A percentile compares a stretch with the other conserved stretches of the same genome.
These are phyloP conservation scores for Scolopax rusticola DNA, from an alignment of 2,797 vertebrate species.

Conservation along the genomic window DNA sequence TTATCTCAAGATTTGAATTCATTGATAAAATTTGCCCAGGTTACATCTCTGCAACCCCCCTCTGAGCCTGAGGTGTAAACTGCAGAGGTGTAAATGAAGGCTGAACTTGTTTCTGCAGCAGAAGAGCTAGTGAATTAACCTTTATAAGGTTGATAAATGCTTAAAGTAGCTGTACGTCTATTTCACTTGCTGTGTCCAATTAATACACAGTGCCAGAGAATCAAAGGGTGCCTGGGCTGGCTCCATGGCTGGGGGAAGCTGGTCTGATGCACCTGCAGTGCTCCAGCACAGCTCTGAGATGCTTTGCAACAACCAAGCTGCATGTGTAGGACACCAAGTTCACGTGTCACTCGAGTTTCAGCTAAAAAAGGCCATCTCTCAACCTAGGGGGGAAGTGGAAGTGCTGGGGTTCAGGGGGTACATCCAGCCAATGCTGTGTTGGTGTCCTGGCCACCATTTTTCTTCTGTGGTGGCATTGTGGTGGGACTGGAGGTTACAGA, in stretches of 20 bases:
- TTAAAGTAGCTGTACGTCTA: not conserved
- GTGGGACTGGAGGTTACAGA: not conserved
- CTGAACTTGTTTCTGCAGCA: not conserved
- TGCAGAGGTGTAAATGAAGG: not conserved
- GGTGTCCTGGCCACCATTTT: not conserved
- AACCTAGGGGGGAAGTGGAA: not conserved
- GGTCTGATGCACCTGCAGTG: not conserved
- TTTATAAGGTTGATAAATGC: not conserved
- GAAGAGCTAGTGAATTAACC: not conserved
- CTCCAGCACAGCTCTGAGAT: not conserved
- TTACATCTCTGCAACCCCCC: not conserved
- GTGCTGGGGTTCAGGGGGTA: not conserved
- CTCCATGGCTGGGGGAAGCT: not conserved
- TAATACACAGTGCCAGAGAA: not conserved
- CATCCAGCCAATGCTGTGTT: not conserved
- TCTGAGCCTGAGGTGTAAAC: rapidly evolving
- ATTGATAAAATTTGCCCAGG: conserved; percentile 46
- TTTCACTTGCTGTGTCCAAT: not conserved
- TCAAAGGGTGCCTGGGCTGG: not conserved
- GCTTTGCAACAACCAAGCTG: not conserved
- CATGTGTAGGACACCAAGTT: rapidly evolving
- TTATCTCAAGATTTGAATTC: conserved; percentile 38
- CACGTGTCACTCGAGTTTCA: not conserved
- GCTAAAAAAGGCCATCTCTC: not conserved
- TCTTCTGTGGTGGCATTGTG: not conserved